Percentiles rank a stretch among this genome's conserved stretches.
Conservation (phyloP, 2,888 invertebrate species). For the Formica aserva region DNA sequence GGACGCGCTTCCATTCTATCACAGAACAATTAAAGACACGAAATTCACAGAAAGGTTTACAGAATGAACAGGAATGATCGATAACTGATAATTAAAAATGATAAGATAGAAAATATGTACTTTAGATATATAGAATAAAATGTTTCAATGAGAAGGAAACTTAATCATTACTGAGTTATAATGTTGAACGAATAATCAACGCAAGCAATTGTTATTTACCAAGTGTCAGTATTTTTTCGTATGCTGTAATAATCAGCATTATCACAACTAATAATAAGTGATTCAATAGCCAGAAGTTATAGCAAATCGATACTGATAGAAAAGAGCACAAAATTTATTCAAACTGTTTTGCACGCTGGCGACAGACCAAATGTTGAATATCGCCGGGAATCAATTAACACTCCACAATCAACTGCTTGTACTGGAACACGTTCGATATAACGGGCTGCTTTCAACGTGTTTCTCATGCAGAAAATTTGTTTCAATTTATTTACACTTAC, state of each 20-base stretch:
- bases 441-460: constrained; percentile 65
- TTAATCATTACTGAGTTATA: not conserved
- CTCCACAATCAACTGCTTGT: constrained; percentile 66
- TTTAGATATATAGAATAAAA: not conserved
- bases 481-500: constrained; percentile 75
- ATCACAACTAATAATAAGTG: constrained; percentile 13
- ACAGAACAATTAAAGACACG: constrained; percentile 61
- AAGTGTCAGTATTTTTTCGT: not conserved
- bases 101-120: not conserved
- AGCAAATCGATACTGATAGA: constrained; percentile 14
- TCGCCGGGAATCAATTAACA: constrained; percentile 68
- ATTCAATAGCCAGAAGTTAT: not conserved
- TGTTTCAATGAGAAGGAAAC: not conserved
- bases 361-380: constrained; percentile 39
- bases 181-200: not conserved
- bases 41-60: constrained; percentile 48
- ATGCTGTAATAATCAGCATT: not conserved
- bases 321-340: constrained; percentile 29
- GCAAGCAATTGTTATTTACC: constrained; percentile 16
- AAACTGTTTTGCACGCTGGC: constrained; percentile 14
- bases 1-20: constrained; percentile 14
- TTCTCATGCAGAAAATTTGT: constrained; percentile 76
- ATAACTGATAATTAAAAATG: constrained; percentile 52
- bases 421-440: constrained; percentile 48
- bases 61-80: constrained; percentile 41